Evolutionary conservation across 2,888 invertebrate species (phyloP).

Genomic region (Torymus aiolomorphi): DNA sequence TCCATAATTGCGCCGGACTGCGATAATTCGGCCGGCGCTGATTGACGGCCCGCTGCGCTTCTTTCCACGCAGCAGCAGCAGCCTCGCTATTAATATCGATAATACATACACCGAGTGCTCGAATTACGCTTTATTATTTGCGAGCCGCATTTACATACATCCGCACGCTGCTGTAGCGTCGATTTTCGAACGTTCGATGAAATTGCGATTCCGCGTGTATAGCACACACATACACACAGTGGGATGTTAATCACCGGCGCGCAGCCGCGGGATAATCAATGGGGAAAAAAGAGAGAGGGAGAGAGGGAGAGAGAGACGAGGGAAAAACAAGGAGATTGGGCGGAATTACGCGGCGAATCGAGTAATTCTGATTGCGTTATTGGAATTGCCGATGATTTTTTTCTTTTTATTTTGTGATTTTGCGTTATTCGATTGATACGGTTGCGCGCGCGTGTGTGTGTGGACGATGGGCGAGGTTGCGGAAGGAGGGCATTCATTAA

Average conservation of each 20-base stretch:
- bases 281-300: background rate
- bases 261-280: slow-evolving; percentile 27
- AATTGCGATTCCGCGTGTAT: slow-evolving; percentile 14
- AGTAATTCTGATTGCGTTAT: slow-evolving; percentile 18
- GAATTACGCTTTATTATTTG: slow-evolving; percentile 35
- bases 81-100: slow-evolving; percentile 48
- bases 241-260: slow-evolving; percentile 37
- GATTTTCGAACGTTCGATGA: slow-evolving; percentile 29
- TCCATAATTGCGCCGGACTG: too few relatives aligned
- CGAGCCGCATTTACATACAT: background rate
- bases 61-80: slow-evolving; percentile 12
- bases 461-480: too few relatives aligned
- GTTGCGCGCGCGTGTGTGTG: too few relatives aligned
- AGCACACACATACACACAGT: background rate
- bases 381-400: background rate
- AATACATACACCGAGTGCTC: slow-evolving; percentile 16
- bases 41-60: slow-evolving; percentile 48
- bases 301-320: background rate
- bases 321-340: slow-evolving; percentile 28
- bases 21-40: background rate
- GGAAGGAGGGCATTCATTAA: too few relatives aligned
- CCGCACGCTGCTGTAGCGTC: background rate
- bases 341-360: slow-evolving; percentile 19
- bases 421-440: background rate
- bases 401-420: background rate